phyloP scores from a whole-genome alignment of 2,797 vertebrate genomes.

The Oreochromis mossambicus region DNA sequence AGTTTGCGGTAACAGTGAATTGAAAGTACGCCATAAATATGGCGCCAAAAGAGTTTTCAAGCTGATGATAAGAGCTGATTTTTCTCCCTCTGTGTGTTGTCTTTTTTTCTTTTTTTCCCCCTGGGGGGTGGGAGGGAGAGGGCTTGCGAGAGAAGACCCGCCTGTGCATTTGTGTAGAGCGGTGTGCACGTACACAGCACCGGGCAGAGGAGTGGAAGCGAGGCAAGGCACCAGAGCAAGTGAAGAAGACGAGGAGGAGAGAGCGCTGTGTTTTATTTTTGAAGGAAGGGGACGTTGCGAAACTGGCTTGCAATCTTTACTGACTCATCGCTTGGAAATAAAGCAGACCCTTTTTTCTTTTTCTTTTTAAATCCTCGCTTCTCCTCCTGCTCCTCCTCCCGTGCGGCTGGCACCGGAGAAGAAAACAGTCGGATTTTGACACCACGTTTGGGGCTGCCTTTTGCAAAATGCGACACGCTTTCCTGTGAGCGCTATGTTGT shows the following conservation, averaged over 20 bases:
- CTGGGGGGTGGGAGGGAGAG: not conserved
- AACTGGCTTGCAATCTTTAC: constrained; percentile 71
- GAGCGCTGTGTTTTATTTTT: constrained; percentile 49
- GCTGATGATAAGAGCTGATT: constrained; percentile 75
- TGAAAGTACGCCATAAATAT: constrained; percentile 99
- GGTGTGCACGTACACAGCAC: constrained; percentile 40
- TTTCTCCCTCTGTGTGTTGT: constrained; percentile 37
- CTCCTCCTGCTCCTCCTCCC: not conserved
- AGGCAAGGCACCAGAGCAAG: constrained; percentile 16
- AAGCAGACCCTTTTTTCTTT: constrained; percentile 26
- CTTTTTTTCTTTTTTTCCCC: not conserved
- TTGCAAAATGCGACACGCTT: constrained; percentile 72
- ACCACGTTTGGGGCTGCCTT: constrained; percentile 42
- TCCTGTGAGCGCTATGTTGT: constrained; percentile 48
- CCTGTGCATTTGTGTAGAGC: constrained; percentile 55
- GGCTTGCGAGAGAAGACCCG: constrained; percentile 44
- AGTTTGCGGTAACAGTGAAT: constrained; percentile 86
- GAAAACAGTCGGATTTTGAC: constrained; percentile 52
- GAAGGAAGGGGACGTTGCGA: constrained; percentile 68
- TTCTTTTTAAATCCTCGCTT: not conserved
- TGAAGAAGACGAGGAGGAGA: constrained; percentile 19
- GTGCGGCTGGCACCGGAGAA: constrained; percentile 28
- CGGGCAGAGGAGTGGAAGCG: constrained; percentile 40
- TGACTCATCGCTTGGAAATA: constrained; percentile 74
- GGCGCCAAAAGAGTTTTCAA: constrained; percentile 96